A percentile compares a stretch with the other conserved stretches of the same genome.
Evolutionary conservation across 2,113 vertebrate genomes (phyloP).

Genomic region (Erinaceus europaeus): DNA sequence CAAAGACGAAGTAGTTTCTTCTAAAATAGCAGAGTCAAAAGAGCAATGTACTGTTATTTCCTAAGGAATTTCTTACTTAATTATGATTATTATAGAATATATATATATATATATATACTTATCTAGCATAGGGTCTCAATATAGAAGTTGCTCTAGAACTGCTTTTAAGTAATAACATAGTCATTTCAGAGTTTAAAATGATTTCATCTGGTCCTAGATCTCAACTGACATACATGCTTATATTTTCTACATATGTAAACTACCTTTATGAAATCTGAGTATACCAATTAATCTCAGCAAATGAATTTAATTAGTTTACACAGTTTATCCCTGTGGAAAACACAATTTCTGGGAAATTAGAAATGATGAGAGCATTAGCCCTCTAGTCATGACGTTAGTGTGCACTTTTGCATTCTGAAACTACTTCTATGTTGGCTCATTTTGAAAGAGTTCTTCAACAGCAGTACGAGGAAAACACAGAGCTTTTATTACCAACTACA

Average conservation of each 20-base stretch:
- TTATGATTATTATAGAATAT: neutral
- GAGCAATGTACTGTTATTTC: neutral
- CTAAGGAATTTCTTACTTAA: neutral
- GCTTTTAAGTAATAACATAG: neutral
- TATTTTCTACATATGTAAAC: conserved; percentile 7
- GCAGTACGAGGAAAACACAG: neutral
- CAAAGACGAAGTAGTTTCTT: neutral
- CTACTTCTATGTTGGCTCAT: neutral
- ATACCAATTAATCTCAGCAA: neutral
- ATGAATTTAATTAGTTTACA: neutral
- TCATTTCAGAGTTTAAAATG: neutral
- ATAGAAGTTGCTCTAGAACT: neutral
- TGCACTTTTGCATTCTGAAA: neutral
- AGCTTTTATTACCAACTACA: neutral
- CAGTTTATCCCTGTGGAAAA: neutral
- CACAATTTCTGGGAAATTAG: conserved; percentile 11
- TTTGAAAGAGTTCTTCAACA: neutral
- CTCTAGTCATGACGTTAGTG: neutral
- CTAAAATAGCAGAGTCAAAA: neutral
- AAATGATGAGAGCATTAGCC: neutral
- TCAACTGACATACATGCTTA: neutral
- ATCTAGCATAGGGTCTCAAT: neutral
- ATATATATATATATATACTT: neutral
- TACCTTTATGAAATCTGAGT: neutral
- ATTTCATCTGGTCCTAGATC: neutral